A percentile compares a stretch with the other conserved stretches of the same genome.
phyloP scores from a whole-genome alignment of 2,113 vertebrate genomes.

The Corythaeola cristata region DNA sequence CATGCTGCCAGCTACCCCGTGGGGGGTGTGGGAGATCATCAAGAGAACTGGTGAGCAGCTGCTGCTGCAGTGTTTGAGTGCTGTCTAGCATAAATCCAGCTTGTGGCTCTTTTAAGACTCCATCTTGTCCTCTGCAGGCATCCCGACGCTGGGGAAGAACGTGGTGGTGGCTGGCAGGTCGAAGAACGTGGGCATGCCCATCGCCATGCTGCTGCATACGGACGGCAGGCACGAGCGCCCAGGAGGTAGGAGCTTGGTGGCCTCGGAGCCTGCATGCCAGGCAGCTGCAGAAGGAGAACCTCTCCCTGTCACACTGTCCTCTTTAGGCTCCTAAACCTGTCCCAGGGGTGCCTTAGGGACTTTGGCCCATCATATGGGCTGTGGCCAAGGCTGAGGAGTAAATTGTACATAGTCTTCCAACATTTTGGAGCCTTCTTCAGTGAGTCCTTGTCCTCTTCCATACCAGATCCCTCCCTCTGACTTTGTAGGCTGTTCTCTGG shows the following conservation, averaged over 20 bases:
- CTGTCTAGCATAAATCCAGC: background rate
- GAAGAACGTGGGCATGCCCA: constrained; percentile 98
- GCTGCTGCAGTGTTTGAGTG: too few relatives aligned
- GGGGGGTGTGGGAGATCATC: constrained; percentile 97
- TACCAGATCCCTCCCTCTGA: background rate
- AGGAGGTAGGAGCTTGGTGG: constrained; percentile 77
- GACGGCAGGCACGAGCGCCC: constrained; percentile 92
- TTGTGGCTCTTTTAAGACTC: rapidly evolving
- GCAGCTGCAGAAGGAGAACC: background rate
- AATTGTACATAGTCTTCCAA: rapidly evolving
- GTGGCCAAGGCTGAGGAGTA: background rate
- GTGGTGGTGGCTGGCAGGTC: constrained; percentile 95
- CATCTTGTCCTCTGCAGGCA: constrained; percentile 74
- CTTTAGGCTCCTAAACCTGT: background rate
- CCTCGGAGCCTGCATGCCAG: rapidly evolving
- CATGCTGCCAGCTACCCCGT: constrained; percentile 95
- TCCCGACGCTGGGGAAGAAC: constrained; percentile 93
- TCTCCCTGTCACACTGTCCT: rapidly evolving
- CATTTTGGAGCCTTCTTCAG: background rate
- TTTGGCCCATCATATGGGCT: background rate
- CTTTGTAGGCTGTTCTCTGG: background rate
- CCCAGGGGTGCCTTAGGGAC: rapidly evolving
- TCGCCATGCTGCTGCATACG: constrained; percentile 95
- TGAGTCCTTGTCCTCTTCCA: background rate
- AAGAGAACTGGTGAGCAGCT: constrained; percentile 85